Evolutionary conservation across 2,113 vertebrate genomes (phyloP).

Genomic region (Oceanodroma tethys): DNA sequence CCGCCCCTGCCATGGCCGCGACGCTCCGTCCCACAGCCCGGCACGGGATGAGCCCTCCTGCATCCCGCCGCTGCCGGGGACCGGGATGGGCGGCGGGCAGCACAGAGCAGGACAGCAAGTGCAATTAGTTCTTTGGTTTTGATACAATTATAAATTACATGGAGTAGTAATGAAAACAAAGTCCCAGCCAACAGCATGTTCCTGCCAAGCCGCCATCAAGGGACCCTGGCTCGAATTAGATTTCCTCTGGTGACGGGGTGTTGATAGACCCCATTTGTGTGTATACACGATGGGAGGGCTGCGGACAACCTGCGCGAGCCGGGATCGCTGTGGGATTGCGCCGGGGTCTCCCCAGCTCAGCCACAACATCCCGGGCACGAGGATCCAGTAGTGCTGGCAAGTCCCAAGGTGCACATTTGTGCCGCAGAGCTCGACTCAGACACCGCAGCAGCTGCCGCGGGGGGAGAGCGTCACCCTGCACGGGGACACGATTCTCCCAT

Average conservation of each 20-base stretch:
- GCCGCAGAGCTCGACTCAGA: accelerated
- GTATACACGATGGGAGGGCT: not conserved
- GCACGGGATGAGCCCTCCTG: not conserved
- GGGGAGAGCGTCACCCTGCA: not conserved
- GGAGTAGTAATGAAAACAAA: constrained; percentile 10
- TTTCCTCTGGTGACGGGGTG: not conserved
- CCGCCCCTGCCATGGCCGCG: accelerated
- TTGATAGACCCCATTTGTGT: not conserved
- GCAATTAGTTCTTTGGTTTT: not conserved
- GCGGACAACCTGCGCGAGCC: not conserved
- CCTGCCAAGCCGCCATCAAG: not conserved
- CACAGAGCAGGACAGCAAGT: not conserved
- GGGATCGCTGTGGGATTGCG: accelerated
- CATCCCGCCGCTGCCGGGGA: accelerated
- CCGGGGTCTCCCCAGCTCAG: not conserved
- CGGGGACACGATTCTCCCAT: accelerated
- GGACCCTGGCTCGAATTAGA: not conserved
- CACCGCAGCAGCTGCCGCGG: not conserved
- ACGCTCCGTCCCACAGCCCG: not conserved
- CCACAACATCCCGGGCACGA: not conserved
- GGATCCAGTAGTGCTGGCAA: accelerated
- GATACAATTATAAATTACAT: not conserved
- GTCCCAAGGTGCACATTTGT: accelerated
- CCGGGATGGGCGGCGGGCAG: accelerated
- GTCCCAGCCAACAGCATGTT: not conserved